Evolutionary conservation across 2,888 invertebrate species (phyloP), one percentile per base, ranked within the genome.

Genomic region (Serrognathus titanus): DNA sequence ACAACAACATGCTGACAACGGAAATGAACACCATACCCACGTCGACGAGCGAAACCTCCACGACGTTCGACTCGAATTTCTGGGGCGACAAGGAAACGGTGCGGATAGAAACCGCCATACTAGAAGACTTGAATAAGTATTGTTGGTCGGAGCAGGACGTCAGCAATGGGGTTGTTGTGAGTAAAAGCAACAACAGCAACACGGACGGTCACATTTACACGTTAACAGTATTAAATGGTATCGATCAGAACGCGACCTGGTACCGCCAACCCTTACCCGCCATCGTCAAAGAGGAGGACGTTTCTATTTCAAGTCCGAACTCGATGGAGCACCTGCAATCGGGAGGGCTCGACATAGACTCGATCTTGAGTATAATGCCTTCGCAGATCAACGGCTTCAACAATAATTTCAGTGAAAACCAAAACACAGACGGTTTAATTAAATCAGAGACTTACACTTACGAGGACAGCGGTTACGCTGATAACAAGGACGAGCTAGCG

Each of bases 151-250:
- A 87, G 65, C 81, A 74, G 65, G 83, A 83, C 35, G 63, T 66
- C 13, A 65, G 67, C 9, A 74, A 72, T 66, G 82, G 84, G 51
- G 79, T 78, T 65, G 80, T 80, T 48, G 80, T 82, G 53, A 73
- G 63, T 46, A 69, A 57, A 49, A 61, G 59, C 52, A 61, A 59
- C 59, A 80, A 80, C 61, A 80, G 80, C 59, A 88, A 87, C 70
- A 87, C 88, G n/a, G 90, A 90, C 69, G 89, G 90, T 64, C 86
- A 87, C 75, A 92, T 92, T 71, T 92, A 92, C 76, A 92, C 92
- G 55, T 79, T 93, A 62, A 92, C 92, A 71, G 92, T 92, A 74
- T 84, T 93, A 72, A 92, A 92, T 77, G 89, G 89, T 66, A 86
- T 87, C 67, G 82, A 76, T 75, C 81, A 71, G 73, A 71, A 66